Evolutionary conservation across 2,797 vertebrate species (phyloP).

Genomic region (Loris lydekkerianus): DNA sequence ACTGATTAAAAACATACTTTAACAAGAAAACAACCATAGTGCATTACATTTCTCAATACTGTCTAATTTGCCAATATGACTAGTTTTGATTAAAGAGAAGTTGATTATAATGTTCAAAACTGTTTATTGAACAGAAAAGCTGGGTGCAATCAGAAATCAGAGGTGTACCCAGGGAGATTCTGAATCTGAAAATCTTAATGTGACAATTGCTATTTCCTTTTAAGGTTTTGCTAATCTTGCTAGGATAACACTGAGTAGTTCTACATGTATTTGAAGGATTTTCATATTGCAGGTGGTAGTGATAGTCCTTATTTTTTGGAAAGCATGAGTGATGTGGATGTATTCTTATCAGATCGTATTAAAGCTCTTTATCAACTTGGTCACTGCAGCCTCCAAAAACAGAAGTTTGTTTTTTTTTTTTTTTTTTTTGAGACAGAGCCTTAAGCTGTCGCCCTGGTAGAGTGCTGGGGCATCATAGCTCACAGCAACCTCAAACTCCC

Average conservation of each 20-base stretch:
- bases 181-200: constrained; percentile 56
- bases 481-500: no score
- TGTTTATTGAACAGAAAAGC: constrained; percentile 67
- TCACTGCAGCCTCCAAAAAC: not conserved
- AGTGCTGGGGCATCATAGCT: no score
- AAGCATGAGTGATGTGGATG: not conserved
- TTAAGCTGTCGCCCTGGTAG: no score
- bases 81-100: constrained; percentile 81
- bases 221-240: constrained; percentile 53
- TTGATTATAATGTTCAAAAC: constrained; percentile 74
- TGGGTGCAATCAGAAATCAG: constrained; percentile 65
- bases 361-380: constrained; percentile 4
- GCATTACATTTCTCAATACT: constrained; percentile 56
- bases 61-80: constrained; percentile 73
- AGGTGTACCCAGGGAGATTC: constrained; percentile 41
- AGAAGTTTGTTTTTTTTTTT: not conserved
- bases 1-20: constrained; percentile 72
- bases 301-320: not conserved
- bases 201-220: constrained; percentile 51
- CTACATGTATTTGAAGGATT: not conserved
- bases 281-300: not conserved
- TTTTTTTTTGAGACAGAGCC: no score
- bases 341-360: not conserved
- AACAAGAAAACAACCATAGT: constrained; percentile 70
- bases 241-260: not conserved